A percentile compares a stretch with the other conserved stretches of the same genome.
These are phyloP conservation scores for Taphrorychus bicolor DNA, from an alignment of 2,888 invertebrate genomes.

Conservation along the genomic window DNA sequence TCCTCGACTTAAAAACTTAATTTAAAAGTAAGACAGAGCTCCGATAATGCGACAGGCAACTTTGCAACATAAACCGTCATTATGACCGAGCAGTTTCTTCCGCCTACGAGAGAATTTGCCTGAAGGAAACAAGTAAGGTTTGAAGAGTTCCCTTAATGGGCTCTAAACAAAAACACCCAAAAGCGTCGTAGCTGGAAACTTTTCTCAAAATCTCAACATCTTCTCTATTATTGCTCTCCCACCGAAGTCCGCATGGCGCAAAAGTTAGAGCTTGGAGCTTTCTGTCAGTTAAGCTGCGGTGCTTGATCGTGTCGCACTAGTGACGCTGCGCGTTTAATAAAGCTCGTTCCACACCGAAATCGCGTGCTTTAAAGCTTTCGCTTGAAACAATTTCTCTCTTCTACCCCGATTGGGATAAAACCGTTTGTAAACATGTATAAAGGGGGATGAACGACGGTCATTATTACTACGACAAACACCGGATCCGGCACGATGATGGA, in stretches of 20 bases:
- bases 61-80: too few species aligned
- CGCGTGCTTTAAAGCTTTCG: slow-evolving; percentile 22
- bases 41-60: too few species aligned
- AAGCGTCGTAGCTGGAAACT: background rate
- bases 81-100: too few species aligned
- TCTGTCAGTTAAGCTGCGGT: slow-evolving; percentile 50
- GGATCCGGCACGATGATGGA: slow-evolving; percentile 8
- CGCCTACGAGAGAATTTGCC: slow-evolving; percentile 8
- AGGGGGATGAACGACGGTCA: slow-evolving; percentile 39
- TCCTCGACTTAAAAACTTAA: too few species aligned
- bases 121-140: background rate
- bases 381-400: slow-evolving; percentile 4
- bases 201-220: background rate
- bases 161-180: background rate
- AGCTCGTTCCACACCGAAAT: slow-evolving; percentile 18
- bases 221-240: background rate
- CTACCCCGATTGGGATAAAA: background rate
- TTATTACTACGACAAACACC: slow-evolving; percentile 13
- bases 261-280: slow-evolving; percentile 54
- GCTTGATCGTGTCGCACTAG: slow-evolving; percentile 42
- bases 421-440: slow-evolving; percentile 33
- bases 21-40: too few species aligned
- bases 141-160: background rate
- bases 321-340: slow-evolving; percentile 20
- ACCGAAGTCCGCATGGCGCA: slow-evolving; percentile 11